Evolutionary conservation across 2,113 vertebrate genomes (phyloP).

Genomic region (Solea senegalensis): DNA sequence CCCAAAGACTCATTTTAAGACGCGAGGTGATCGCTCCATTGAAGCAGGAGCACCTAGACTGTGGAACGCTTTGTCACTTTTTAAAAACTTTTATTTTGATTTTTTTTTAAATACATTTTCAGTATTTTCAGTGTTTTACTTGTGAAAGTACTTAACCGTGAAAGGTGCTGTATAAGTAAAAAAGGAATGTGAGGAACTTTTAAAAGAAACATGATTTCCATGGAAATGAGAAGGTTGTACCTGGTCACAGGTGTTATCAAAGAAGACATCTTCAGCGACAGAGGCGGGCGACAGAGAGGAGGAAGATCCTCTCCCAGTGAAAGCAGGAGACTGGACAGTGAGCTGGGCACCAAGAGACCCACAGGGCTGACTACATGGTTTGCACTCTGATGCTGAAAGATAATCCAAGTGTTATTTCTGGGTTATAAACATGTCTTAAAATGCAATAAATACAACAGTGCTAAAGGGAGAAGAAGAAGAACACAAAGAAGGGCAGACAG

Average conservation of each 20-base stretch:
- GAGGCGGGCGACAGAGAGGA: slow-evolving; percentile 77
- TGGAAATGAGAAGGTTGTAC: slow-evolving; percentile 63
- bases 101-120: no score
- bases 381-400: slow-evolving; percentile 85
- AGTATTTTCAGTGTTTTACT: no score
- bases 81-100: no score
- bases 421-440: slow-evolving; percentile 1
- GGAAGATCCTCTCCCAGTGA: slow-evolving; percentile 55
- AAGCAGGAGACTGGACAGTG: slow-evolving; percentile 12
- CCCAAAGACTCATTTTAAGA: no score
- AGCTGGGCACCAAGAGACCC: slow-evolving; percentile 30
- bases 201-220: neutral
- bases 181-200: no score
- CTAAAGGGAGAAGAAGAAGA: neutral
- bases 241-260: slow-evolving; percentile 76
- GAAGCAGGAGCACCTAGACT: no score
- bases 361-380: slow-evolving; percentile 77
- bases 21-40: no score
- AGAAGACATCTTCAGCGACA: slow-evolving; percentile 79
- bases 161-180: no score
- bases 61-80: no score
- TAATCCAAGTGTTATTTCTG: slow-evolving; percentile 1
- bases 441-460: neutral
- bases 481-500: neutral
- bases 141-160: no score